Evolutionary conservation across 2,888 invertebrate genomes (phyloP).

Genomic region (Drosophila monieri): DNA sequence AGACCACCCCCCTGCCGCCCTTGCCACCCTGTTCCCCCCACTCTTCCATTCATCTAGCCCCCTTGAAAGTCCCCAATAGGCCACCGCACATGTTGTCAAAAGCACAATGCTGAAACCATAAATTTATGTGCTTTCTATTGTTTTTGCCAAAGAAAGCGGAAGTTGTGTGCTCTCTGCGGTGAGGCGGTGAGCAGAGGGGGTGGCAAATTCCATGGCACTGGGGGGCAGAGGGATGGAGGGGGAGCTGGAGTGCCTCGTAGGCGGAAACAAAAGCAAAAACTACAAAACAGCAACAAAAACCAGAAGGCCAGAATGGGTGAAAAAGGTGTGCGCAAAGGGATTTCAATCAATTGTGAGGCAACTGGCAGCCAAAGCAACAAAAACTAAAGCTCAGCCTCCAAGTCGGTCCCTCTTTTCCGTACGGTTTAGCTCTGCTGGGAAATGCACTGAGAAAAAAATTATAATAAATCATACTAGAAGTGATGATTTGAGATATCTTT

Average conservation of each 20-base stretch:
- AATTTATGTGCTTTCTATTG: constrained; percentile 80
- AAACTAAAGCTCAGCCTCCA: constrained; percentile 66
- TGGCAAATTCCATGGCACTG: background rate
- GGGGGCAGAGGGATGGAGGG: background rate
- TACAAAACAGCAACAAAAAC: constrained; percentile 43
- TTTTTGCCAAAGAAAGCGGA: constrained; percentile 78
- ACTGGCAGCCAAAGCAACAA: constrained; percentile 56
- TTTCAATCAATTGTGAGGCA: constrained; percentile 76
- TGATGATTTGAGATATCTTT: background rate
- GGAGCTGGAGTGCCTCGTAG: background rate
- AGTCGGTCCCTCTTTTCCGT: constrained; percentile 8
- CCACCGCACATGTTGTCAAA: constrained; percentile 70
- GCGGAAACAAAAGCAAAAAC: constrained; percentile 39
- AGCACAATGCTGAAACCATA: constrained; percentile 80
- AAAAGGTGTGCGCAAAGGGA: constrained; percentile 79
- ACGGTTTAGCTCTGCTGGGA: constrained; percentile 25
- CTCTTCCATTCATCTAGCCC: background rate
- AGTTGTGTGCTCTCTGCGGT: constrained; percentile 74
- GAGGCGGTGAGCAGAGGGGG: constrained; percentile 26
- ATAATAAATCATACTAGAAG: background rate
- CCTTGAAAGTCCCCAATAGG: constrained; percentile 29
- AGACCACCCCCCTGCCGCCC: constrained; percentile 12
- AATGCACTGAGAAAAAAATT: constrained; percentile 9
- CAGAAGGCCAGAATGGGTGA: constrained; percentile 42
- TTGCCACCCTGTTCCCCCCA: background rate